A percentile compares a stretch with the other conserved stretches of the same genome.
phyloP scores from a whole-genome alignment of 2,888 invertebrate species.

The Rugalucina vietnamica region DNA sequence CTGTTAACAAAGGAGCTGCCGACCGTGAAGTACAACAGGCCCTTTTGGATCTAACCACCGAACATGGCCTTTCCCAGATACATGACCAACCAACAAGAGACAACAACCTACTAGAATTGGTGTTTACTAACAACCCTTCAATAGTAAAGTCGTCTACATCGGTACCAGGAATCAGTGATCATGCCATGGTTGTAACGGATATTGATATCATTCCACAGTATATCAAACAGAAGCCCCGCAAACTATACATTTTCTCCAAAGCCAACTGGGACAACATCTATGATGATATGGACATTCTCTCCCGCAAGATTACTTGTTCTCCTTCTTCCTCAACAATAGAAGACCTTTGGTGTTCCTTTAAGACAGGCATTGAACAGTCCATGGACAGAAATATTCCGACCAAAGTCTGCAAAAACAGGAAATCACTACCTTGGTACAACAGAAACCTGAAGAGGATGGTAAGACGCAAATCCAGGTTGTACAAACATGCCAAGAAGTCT shows the following conservation, averaged over 20 bases:
- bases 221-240: conserved; percentile 17
- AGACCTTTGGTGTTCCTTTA: conserved; percentile 23
- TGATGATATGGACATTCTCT: not conserved
- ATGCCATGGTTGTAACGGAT: conserved; percentile 34
- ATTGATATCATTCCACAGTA: conserved; percentile 17
- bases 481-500: conserved; percentile 28
- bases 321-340: not conserved
- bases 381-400: conserved; percentile 27
- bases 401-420: conserved; percentile 11
- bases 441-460: conserved; percentile 17
- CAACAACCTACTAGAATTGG: conserved; percentile 27
- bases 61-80: conserved; percentile 30
- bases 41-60: conserved; percentile 22
- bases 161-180: conserved; percentile 26
- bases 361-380: conserved; percentile 1
- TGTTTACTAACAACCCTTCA: conserved; percentile 30
- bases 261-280: conserved; percentile 22
- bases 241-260: conserved; percentile 13
- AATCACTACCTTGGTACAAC: conserved; percentile 27
- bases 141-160: conserved; percentile 31
- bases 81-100: conserved; percentile 30
- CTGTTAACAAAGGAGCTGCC: conserved; percentile 13
- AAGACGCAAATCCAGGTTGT: conserved; percentile 20
- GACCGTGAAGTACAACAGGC: conserved; percentile 40
- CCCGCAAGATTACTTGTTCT: not conserved